A percentile compares a stretch with the other conserved stretches of the same genome.
These are phyloP conservation scores for Archivesica marissinica DNA, from an alignment of 1,140 invertebrate genomes.

Conservation along the genomic window DNA sequence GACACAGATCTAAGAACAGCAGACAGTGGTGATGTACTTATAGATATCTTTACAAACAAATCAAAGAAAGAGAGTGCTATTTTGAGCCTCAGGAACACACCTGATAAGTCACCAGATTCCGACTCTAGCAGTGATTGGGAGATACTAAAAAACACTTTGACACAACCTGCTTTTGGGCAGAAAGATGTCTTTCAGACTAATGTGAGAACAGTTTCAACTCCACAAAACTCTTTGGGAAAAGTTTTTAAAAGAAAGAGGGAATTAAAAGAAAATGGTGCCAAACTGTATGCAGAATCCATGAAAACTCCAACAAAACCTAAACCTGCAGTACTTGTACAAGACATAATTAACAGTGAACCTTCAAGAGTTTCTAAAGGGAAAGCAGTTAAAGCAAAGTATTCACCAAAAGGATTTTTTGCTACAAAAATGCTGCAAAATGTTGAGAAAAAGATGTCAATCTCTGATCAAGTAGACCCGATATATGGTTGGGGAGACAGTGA, in stretches of 20 bases:
- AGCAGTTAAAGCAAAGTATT: neutral
- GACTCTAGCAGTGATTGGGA: conserved; percentile 15
- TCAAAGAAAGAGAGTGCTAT: neutral
- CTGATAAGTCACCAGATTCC: neutral
- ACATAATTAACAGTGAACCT: neutral
- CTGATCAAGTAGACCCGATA: no score
- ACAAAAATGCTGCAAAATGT: neutral
- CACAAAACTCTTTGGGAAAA: neutral
- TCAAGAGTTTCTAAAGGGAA: neutral
- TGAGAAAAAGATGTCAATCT: neutral
- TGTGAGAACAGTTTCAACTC: neutral
- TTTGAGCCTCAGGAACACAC: neutral
- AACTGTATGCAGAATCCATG: neutral
- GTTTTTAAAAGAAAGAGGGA: neutral
- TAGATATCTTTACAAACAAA: neutral
- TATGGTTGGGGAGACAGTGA: no score
- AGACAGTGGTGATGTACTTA: neutral
- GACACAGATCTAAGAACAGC: no score
- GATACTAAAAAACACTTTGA: conserved; percentile 14
- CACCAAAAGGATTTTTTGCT: neutral
- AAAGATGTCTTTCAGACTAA: neutral
- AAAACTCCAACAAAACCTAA: neutral
- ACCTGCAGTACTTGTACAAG: neutral
- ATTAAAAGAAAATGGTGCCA: neutral
- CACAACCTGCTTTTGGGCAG: neutral